Base-by-base conservation (phyloP, 2,797 vertebrate genomes). In the Tachyglossus aculeatus region DNA sequence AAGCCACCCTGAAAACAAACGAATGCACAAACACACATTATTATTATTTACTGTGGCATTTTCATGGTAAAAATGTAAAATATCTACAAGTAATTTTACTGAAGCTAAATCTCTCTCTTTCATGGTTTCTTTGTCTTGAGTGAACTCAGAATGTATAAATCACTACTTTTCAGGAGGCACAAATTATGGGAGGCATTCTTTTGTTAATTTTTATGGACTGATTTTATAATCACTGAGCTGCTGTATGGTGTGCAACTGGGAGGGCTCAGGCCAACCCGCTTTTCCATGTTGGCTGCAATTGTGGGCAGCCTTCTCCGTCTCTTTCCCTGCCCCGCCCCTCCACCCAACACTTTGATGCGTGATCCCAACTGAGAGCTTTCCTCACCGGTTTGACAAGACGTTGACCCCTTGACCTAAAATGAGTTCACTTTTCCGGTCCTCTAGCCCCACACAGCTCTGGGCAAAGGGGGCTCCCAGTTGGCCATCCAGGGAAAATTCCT, bases 51-150 rank as follows among this genome's bases (percentile, higher is more conserved):
- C 38, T 54, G 64, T 81, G 71, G 73, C 60, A 52, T 71, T 82
- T 83, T 78, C 77, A 60, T 82, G 48, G 74, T 69, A 68, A 86
- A 59, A 27, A 55, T 52, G 64, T 65, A 59, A 59, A 74, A 67
- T 4, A 5, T 78, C 66, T 82, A 74, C 41, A 44, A 77, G 54
- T 79, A 72, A 72, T 88, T 87, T 78, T 77, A 60, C 70, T 73
- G 81, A 80, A 40, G 32, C 15, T 69, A 82, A 71, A 69, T 85
- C 67, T 76, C 12, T 81, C 82, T 16, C 29, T 73, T 74, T 81
- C 60, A 58, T 50, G 66, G 66, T 63, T 76, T 32, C 3, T 18
- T 44, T 41, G 47, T 45, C 74, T 85, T 79, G 25, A 74, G 1
- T 77, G 79, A 80, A 47, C 54, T 51, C 56, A 37, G 19, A 58